phyloP scores from a whole-genome alignment of 2,797 vertebrate species.

The Sebastes minor region DNA sequence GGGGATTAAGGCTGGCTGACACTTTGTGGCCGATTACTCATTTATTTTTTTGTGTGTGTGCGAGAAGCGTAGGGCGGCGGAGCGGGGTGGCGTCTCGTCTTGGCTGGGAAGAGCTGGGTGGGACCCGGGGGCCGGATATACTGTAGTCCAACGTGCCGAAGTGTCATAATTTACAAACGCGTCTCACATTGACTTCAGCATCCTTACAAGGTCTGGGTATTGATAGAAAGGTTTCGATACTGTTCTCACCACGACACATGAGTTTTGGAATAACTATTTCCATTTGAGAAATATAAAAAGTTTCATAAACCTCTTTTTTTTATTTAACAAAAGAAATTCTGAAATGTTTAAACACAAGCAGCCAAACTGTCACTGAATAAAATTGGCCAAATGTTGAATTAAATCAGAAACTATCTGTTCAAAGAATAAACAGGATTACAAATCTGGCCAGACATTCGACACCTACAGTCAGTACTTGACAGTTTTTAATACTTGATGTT shows the following conservation, averaged over 20 bases:
- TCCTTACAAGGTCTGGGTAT: not conserved
- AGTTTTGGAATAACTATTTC: not conserved
- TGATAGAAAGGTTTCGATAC: not conserved
- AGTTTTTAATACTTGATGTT: not conserved
- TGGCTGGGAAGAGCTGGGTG: constrained; percentile 47
- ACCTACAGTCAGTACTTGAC: not conserved
- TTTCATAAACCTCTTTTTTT: not conserved
- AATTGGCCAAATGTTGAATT: not conserved
- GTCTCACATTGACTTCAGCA: not conserved
- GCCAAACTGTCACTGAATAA: not conserved
- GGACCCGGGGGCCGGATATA: constrained; percentile 17
- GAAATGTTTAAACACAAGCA: not conserved
- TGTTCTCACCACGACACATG: not conserved
- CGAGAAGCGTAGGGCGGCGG: constrained; percentile 30
- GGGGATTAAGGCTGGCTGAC: constrained; percentile 86
- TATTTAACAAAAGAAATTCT: not conserved
- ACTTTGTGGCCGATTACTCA: constrained; percentile 83
- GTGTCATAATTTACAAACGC: constrained; percentile 15
- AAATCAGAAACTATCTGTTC: not conserved
- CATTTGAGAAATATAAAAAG: not conserved
- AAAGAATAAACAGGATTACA: not conserved
- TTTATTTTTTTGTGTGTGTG: constrained; percentile 71
- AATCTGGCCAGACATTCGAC: not conserved
- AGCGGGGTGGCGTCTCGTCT: constrained; percentile 56
- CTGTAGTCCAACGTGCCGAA: not conserved